These are phyloP conservation scores for Rhodeus uyekii DNA, from an alignment of 2,797 vertebrate genomes.

Conservation along the genomic window DNA sequence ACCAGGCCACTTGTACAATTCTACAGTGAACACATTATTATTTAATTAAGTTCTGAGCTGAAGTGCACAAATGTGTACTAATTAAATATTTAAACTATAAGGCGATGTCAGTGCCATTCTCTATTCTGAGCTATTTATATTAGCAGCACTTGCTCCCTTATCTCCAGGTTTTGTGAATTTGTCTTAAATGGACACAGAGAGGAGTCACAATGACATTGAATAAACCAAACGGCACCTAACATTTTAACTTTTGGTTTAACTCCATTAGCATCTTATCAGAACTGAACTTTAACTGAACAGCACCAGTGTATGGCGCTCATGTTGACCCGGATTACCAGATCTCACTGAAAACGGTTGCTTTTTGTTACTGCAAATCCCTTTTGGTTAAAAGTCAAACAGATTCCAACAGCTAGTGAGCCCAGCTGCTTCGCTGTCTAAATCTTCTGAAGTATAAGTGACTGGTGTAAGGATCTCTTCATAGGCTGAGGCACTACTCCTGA, in stretches of 20 bases:
- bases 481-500: neutral
- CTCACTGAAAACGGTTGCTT: neutral
- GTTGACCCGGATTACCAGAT: neutral
- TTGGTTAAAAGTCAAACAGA: neutral
- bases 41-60: conserved; percentile 36
- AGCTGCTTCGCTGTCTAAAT: neutral
- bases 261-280: neutral
- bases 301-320: neutral
- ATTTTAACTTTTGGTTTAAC: neutral
- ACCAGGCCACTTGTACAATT: neutral
- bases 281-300: neutral
- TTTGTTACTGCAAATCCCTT: neutral
- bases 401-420: conserved; percentile 5
- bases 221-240: neutral
- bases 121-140: neutral
- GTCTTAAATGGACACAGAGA: neutral
- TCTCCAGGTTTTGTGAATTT: neutral
- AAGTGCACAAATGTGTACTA: conserved; percentile 43
- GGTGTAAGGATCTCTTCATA: neutral
- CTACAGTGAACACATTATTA: conserved; percentile 35
- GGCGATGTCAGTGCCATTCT: conserved; percentile 6
- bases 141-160: neutral
- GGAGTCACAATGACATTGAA: neutral
- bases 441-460: neutral
- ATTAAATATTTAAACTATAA: conserved; percentile 42